Base-by-base conservation (phyloP, 1,140 invertebrate species). In the Asobara japonica region DNA sequence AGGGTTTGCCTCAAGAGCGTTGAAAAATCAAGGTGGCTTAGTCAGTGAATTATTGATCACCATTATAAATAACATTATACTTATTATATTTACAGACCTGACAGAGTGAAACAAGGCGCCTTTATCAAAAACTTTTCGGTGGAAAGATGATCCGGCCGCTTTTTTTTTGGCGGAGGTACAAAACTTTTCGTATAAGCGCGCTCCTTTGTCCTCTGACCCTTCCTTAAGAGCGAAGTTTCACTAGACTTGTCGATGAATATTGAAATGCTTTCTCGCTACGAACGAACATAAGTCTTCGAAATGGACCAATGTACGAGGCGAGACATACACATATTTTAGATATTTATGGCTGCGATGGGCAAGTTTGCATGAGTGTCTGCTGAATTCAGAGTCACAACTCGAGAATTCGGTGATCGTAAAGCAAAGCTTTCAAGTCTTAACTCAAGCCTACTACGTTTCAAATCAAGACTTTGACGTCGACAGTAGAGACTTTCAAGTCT, bases 61-160 rank as follows among this genome's bases (percentile, higher is more conserved):
- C 77, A 78, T 79, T 81, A 80, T 80, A 80, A 79, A 77, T 77
- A 78, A 65, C 65, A 62, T 77, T 73, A 75, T 72, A 74, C 74
- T 79, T 74, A 78, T 80, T 82, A 77, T 74, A 77, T 74, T 71
- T 61, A 25, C 13, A 38, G 36, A 31, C 65, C 13, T 65, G 73
- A 74, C 73, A 74, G 73, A 36, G 38, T 33, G 68, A 36, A 51
- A 31, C 67, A 48, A 61, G 68, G 69, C 73, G 64, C 69, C 77
- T 81, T 82, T 81, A 76, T 81, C 76, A 56, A 74, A 65, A 76
- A 80, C 73, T 80, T 80, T 68, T 77, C 60, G 70, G 61, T 72
- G 61, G 66, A 45, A 69, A 61, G 69, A 70, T 41, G 61, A 48
- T 65, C 45, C 60, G 66, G 45, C 48, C 45, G 71, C 71, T 22